Percentiles rank a stretch among this genome's conserved stretches.
These are phyloP conservation scores for Pteromalus puparum DNA, from an alignment of 1,140 invertebrate genomes.

Conservation along the genomic window DNA sequence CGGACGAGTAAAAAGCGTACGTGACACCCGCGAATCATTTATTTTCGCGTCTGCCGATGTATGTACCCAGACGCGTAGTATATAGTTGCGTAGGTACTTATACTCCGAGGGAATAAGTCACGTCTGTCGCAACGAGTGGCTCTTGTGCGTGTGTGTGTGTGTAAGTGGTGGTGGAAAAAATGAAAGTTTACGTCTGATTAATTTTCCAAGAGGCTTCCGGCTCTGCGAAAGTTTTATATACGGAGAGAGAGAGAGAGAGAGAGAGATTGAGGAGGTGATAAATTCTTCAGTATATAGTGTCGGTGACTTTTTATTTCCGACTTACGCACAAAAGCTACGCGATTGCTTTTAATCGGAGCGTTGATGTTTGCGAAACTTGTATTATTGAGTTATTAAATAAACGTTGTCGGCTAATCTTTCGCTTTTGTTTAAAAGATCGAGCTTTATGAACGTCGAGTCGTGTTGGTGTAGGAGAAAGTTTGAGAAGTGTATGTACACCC, in stretches of 20 bases:
- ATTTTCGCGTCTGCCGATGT: constrained; percentile 27
- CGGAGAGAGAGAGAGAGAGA: background rate
- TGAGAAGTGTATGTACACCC: background rate
- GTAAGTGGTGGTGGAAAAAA: background rate
- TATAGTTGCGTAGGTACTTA: background rate
- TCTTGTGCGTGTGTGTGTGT: background rate
- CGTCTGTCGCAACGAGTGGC: too few relatives aligned
- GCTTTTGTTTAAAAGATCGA: background rate
- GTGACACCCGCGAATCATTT: constrained; percentile 39
- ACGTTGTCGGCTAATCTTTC: background rate
- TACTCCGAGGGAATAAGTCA: too few relatives aligned
- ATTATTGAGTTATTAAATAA: background rate
- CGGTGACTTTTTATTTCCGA: background rate
- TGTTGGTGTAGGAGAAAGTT: background rate
- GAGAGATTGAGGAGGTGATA: constrained; percentile 4
- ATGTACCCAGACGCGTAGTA: background rate
- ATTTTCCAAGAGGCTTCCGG: background rate
- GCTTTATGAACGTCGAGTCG: too few relatives aligned
- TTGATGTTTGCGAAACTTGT: background rate
- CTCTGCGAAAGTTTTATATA: too few relatives aligned
- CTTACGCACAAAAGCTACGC: too few relatives aligned
- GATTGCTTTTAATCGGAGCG: too few relatives aligned
- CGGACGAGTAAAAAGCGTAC: constrained; percentile 1
- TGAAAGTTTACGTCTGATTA: background rate
- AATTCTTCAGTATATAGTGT: background rate